Evolutionary conservation across 2,113 vertebrate genomes (phyloP).

Genomic region (Talpa occidentalis): DNA sequence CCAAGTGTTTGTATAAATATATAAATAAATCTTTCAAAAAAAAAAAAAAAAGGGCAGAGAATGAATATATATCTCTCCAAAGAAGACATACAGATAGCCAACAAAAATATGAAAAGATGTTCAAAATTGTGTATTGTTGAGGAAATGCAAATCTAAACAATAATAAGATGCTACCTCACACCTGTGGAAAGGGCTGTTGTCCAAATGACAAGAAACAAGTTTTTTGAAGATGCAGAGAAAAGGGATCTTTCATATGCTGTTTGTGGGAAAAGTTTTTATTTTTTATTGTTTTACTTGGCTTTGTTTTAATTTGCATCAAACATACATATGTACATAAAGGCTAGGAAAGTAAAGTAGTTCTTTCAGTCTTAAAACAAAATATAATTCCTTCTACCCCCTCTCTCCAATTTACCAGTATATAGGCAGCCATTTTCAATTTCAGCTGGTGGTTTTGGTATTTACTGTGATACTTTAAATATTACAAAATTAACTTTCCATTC

Average conservation of each 20-base stretch:
- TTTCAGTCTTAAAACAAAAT: neutral
- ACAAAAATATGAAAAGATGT: neutral
- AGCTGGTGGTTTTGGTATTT: neutral
- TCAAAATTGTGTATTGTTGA: neutral
- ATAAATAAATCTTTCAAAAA: too few species aligned
- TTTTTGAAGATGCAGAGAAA: too few species aligned
- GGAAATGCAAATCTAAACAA: too few species aligned
- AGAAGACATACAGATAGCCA: neutral
- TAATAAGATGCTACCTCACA: neutral
- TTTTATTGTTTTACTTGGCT: neutral
- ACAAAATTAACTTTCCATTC: too few species aligned
- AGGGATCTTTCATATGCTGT: too few species aligned
- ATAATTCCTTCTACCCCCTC: neutral
- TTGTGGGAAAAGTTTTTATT: too few species aligned
- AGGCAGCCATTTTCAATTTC: neutral
- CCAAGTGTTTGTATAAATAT: too few species aligned
- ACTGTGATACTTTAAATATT: neutral
- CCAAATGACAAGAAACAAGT: neutral
- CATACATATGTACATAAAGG: neutral
- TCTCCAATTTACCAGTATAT: neutral
- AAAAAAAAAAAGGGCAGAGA: neutral
- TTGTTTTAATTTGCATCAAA: neutral
- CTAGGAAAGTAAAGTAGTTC: neutral
- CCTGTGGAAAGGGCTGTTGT: neutral
- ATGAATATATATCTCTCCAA: neutral